Base-by-base conservation (phyloP, 2,113 vertebrate genomes). In the Heterochromis multidens region DNA sequence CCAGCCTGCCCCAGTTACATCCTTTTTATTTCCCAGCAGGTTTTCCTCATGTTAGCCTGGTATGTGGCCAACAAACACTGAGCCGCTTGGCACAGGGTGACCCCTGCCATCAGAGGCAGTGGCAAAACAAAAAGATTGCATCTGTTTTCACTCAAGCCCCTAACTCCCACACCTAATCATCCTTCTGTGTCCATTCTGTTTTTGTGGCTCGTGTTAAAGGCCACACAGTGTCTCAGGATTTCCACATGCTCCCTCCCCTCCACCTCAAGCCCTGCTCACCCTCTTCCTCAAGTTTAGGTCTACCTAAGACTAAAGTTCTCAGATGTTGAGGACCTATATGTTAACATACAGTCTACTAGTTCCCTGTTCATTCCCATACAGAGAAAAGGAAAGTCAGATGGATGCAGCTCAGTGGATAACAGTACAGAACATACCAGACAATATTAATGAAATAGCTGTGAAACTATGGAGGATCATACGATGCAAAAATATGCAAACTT, bases 401-500 rank as follows among this genome's bases (percentile, higher is more conserved):
- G 77, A 86, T 86, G 46, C 59, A 85, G 90, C 81, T 81, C 52
- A 67, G 88, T 10, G 52, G 35, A 84, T 61, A 60, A 74, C 21
- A 77, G 84, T 33, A 10, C 35, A 67, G 70, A 78, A 59, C 65
- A 76, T 74, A 54, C 52, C 27, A 74, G 84, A 92, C 82, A 79
- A 87, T 84, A 88, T 81, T 78, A 89, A 80, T 63, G 81, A 91
- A 94, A 90, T 94, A 92, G 95, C 95, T 96, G 82, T 93, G 95
- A 97, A 95, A 95, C 94, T 93, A 90, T 88, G 91, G 93, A 95
- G 90, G 95, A 91, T 95, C 94, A 96, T 95, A 88, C 11, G 95
- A 95, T 95, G 96, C 93, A 94, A 95, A 97, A 96, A 95, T 97
- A 97, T 97, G 95, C 95, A 96, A 96, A 96, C 96, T 95, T 96